Base-by-base conservation (phyloP, 2,888 invertebrate genomes). In the Labia minor region DNA sequence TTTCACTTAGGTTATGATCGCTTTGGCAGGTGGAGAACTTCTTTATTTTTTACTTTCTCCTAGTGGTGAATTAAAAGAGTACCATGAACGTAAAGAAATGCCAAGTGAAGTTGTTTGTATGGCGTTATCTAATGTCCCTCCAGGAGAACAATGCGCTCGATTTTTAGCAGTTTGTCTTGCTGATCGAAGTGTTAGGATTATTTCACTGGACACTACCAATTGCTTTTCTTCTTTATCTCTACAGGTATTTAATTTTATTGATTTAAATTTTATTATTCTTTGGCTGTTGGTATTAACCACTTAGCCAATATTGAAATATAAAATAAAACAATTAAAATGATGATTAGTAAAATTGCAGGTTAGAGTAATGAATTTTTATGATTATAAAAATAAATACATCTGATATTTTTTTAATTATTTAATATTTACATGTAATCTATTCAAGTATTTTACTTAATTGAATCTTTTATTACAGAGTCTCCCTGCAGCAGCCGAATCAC, bases 51-150 rank as follows among this genome's bases (percentile, higher is more conserved):
- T 71, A 72, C 70, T 71, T 72, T 83, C 82, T 62, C 77, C 96
- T 95, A 93, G 95, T 72, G 98, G 98, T 0, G 95, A 97, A 78
- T 80, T 99, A 65, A 97, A 99, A 79, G 99, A 99, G 77, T 99
- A 97, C 77, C 96, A 95, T 8, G 97, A 98, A 76, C 85, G 97
- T 10, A 95, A 96, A 75, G 94, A 96, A 76, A 89, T 99, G 87
- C 91, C 94, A 4, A 89, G 92, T 0, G 98, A 99, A 78, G 96
- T 99, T 0, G 90, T 98, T 72, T 99, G 98, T 76, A 98, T 99
- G 98, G 96, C 95, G 0, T 79, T 99, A 69, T 97, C 95, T 0
- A 92, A 92, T 66, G 96, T 99, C 0, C 94, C 97, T 0, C 84
- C 88, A 1, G 98, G 98, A 3, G 98, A 99, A 77, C 94, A 95